These are phyloP conservation scores for Bolinopsis microptera DNA, from an alignment of 37 sponge, comb jelly and placozoan species.

Conservation along the genomic window DNA sequence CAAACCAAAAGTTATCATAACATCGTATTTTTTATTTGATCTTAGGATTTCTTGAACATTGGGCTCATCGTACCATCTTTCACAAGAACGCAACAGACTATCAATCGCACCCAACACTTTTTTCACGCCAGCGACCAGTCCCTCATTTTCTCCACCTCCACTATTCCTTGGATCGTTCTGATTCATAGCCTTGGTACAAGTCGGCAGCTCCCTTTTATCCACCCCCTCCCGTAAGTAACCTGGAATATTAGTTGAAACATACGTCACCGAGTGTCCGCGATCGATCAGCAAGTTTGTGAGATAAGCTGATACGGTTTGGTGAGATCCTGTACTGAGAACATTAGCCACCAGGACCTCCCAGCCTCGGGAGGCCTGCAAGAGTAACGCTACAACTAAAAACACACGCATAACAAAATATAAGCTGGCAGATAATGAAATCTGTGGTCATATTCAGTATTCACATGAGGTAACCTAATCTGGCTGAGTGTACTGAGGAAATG, in stretches of 20 bases:
- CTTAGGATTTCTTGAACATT: neutral
- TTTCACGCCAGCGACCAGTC: neutral
- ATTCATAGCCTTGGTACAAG: neutral
- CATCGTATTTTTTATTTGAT: neutral
- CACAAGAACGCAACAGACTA: neutral
- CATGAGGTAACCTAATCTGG: no score
- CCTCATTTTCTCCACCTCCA: neutral
- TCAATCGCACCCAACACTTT: neutral
- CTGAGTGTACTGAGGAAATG: no score
- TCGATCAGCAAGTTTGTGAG: neutral
- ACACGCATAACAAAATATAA: neutral
- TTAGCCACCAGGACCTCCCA: conserved; percentile 39
- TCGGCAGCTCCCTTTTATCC: neutral
- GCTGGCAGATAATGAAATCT: no score
- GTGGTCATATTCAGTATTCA: no score
- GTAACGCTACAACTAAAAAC: neutral
- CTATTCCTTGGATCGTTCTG: neutral
- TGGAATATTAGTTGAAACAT: conserved; percentile 40
- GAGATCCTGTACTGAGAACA: conserved; percentile 7
- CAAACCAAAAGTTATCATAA: conserved; percentile 3
- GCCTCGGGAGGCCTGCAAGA: neutral
- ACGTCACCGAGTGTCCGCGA: conserved; percentile 24
- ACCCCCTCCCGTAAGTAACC: neutral
- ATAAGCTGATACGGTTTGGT: conserved; percentile 34
- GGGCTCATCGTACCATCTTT: conserved; percentile 14